phyloP scores from a whole-genome alignment of 2,797 vertebrate species.

The Propithecus perrieri region DNA sequence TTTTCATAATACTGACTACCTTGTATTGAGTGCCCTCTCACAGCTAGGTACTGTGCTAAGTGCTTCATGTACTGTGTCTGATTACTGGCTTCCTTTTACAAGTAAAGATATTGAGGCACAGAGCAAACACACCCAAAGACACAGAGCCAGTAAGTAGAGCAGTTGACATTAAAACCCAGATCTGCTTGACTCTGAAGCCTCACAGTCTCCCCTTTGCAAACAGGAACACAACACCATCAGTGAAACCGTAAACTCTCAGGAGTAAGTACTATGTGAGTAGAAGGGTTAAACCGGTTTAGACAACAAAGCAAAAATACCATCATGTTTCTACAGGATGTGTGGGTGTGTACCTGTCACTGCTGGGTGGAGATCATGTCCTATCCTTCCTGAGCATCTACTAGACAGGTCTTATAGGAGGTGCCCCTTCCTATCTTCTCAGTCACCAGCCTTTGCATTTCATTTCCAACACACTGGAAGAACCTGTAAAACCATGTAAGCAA shows the following conservation, averaged over 20 bases:
- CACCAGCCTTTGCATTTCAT: neutral
- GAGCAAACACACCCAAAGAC: neutral
- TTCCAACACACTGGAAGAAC: neutral
- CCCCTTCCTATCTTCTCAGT: neutral
- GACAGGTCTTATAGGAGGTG: neutral
- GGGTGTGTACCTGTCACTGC: neutral
- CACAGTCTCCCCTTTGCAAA: neutral
- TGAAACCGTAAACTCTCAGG: neutral
- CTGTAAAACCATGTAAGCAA: neutral
- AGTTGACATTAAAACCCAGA: neutral
- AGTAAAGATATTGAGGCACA: neutral
- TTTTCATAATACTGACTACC: neutral
- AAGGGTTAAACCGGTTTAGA: neutral
- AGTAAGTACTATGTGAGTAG: neutral
- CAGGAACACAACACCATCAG: neutral
- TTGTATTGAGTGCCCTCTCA: neutral
- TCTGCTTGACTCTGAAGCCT: neutral
- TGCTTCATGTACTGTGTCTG: neutral
- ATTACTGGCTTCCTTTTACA: slow-evolving; percentile 16
- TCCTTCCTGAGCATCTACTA: neutral
- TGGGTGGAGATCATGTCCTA: neutral
- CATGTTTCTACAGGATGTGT: neutral
- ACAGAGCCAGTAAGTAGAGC: neutral
- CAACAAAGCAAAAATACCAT: slow-evolving; percentile 29
- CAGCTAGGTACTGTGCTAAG: neutral